Evolutionary conservation across 2,113 vertebrate species (phyloP).

Genomic region (Plecotus auritus): DNA sequence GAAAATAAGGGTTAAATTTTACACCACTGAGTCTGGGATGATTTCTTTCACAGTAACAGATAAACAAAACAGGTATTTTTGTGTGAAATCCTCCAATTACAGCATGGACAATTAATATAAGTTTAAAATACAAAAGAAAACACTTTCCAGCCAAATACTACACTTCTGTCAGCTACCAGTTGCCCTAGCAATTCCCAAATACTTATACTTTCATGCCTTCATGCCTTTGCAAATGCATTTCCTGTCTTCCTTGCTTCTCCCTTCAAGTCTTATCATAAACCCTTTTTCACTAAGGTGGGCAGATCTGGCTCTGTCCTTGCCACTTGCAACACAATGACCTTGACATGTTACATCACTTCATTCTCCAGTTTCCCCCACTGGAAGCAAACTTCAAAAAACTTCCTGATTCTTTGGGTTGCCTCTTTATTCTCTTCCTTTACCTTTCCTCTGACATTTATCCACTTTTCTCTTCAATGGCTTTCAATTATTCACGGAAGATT

Average conservation of each 20-base stretch:
- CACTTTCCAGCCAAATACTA: background rate
- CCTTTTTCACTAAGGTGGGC: background rate
- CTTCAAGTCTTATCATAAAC: background rate
- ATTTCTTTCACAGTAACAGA: background rate
- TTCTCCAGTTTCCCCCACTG: background rate
- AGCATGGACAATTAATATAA: background rate
- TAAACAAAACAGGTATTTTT: background rate
- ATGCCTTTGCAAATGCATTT: background rate
- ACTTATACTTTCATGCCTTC: background rate
- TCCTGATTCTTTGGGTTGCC: background rate
- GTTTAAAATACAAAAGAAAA: background rate
- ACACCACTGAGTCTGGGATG: background rate
- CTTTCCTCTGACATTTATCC: background rate
- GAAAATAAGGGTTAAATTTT: background rate
- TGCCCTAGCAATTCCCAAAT: background rate
- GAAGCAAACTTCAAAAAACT: background rate
- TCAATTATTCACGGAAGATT: background rate
- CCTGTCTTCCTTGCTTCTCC: background rate
- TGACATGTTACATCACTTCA: background rate
- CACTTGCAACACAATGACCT: background rate
- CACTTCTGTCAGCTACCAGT: background rate
- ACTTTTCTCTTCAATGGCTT: background rate
- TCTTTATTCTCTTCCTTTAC: background rate
- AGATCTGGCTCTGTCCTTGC: background rate
- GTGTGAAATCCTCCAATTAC: background rate